phyloP scores from a whole-genome alignment of 2,113 vertebrate genomes.

The Anser cygnoides region DNA sequence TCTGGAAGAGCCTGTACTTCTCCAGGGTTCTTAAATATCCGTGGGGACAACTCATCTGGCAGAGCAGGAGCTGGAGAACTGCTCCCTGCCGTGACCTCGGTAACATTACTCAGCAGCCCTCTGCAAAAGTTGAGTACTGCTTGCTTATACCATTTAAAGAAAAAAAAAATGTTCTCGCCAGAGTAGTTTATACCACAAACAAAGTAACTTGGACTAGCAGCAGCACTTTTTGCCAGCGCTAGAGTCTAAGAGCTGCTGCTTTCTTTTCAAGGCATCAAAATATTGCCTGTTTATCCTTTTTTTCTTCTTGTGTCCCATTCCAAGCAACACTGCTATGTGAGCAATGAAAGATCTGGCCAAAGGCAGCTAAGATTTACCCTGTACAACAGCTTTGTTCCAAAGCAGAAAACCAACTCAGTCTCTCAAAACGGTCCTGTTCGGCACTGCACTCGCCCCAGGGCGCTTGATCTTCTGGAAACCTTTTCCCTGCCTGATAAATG shows the following conservation, averaged over 20 bases:
- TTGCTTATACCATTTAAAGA: neutral
- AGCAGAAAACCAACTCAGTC: neutral
- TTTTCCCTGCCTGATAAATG: neutral
- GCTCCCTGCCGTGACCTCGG: slow-evolving; percentile 1
- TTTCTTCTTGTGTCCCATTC: neutral
- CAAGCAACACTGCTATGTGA: neutral
- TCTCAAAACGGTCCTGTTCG: neutral
- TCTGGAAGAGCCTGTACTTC: neutral
- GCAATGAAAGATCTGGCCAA: slow-evolving; percentile 17
- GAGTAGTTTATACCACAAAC: neutral
- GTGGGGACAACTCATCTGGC: neutral
- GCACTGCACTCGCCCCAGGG: rapidly evolving
- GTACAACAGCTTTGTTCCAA: neutral
- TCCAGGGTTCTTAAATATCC: neutral
- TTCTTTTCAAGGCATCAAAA: neutral
- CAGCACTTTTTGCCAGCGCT: neutral
- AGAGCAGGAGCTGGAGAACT: neutral
- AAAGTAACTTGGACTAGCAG: slow-evolving; percentile 6
- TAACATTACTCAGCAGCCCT: neutral
- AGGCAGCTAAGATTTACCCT: slow-evolving; percentile 22
- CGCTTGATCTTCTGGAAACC: neutral
- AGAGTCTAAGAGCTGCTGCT: neutral
- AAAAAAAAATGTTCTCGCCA: neutral
- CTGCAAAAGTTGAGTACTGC: neutral
- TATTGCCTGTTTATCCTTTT: neutral